Evolutionary conservation across 2,888 invertebrate species (phyloP).

Genomic region (Trissonchulus latispiculum): DNA sequence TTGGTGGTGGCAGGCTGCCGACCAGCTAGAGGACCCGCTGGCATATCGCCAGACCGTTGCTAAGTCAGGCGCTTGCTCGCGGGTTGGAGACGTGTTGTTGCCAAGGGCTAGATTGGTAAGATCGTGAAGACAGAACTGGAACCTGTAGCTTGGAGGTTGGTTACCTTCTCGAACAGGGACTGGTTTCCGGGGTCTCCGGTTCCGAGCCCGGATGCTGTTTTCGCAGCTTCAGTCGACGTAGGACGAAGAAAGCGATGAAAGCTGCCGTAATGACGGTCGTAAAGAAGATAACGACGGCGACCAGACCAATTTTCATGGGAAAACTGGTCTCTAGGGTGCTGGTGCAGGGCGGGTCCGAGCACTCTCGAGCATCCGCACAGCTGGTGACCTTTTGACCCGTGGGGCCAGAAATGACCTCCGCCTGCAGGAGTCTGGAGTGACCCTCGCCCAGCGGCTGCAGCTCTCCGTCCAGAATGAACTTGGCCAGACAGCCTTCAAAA

Average conservation of each 20-base stretch:
- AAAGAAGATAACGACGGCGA: slow-evolving; percentile 81
- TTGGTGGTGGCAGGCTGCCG: too few relatives aligned
- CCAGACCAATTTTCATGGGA: slow-evolving; percentile 71
- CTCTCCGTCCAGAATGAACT: slow-evolving; percentile 77
- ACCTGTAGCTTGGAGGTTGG: not conserved
- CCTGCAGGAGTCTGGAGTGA: slow-evolving; percentile 54
- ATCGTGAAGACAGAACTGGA: not conserved
- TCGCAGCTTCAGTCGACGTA: slow-evolving; percentile 40
- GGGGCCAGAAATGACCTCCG: slow-evolving; percentile 33
- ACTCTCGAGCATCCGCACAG: slow-evolving; percentile 55
- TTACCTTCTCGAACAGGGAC: not conserved
- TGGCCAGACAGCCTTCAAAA: slow-evolving; percentile 79
- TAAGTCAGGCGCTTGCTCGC: too few relatives aligned
- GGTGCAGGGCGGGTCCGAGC: slow-evolving; percentile 15
- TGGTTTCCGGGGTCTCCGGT: not conserved
- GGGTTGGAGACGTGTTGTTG: too few relatives aligned
- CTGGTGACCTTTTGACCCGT: slow-evolving; percentile 62
- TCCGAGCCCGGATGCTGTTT: not conserved
- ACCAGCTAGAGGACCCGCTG: too few relatives aligned
- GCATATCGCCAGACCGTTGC: too few relatives aligned
- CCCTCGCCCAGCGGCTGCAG: slow-evolving; percentile 72
- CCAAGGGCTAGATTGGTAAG: too few relatives aligned
- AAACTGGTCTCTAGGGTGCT: slow-evolving; percentile 48
- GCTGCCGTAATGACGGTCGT: slow-evolving; percentile 85
- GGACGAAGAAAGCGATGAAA: slow-evolving; percentile 73